Base-by-base conservation (phyloP, 1,140 invertebrate species). In the Linepithema humile region DNA sequence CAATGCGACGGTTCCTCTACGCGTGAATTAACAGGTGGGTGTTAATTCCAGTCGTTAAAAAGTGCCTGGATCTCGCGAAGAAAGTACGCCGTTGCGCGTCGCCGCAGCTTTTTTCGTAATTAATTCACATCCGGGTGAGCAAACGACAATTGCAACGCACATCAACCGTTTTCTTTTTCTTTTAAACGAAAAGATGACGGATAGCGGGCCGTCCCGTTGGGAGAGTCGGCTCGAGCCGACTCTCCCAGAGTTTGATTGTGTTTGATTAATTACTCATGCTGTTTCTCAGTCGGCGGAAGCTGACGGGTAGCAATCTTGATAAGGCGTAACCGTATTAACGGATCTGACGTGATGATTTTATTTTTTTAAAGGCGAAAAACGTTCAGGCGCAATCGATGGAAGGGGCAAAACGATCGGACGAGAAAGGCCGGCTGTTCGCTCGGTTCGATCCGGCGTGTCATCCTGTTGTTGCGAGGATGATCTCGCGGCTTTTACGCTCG, bases 191-290 rank as follows among this genome's bases (percentile, higher is more conserved):
- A 65, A 89, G 90, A 92, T 91, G 90, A 90, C 88, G 86, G 88
- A 90, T 91, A 89, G 82, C 67, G 86, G 82, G 77, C 70, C 87
- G 90, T 91, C 84, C 69, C 87, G 89, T 94, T 94, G 91, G 87
- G 92, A 93, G 92, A 93, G 92, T 93, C 74, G 59, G 84, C 60
- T 67, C 29, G 60, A 88, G 72, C 40, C 70, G 74, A 85, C 86
- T 90, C 92, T 94, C 93, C 93, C 94, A 93, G 91, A 91, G 88
- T 94, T 93, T 94, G 93, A 94, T 94, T 94, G 93, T 94, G 92
- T 93, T 91, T 94, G 93, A 94, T 94, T 94, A 93, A 94, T 94
- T 93, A 90, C 91, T 89, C 88, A 85, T 89, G 88, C 88, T 86
- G 89, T 91, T 91, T 91, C 90, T 90, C 89, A 88, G 85, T 85